Evolutionary conservation across 1,140 invertebrate species (phyloP), one percentile per base, ranked within the genome.

Genomic region (Heliconius nattereri): DNA sequence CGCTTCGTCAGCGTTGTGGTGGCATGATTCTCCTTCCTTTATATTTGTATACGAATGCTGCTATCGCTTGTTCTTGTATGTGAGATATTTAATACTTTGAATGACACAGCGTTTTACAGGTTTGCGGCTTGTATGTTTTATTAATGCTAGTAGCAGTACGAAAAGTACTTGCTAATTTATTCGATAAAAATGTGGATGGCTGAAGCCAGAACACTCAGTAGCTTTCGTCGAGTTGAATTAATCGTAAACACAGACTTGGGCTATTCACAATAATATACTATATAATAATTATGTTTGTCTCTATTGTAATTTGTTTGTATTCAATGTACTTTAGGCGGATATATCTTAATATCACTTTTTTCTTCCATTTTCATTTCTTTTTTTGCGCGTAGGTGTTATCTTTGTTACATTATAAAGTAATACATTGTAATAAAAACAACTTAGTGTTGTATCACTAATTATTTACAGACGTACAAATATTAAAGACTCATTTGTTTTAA

Each of bases 1-100:
- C 35, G 45, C 35, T 78, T 9, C 70, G 76, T 73, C 57, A 49
- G 32, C 71, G 35, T 79, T 82, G 40, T 26, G 52, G 60, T 73
- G 74, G 75, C 73, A 45, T 77, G 71, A 72, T 75, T 54, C 74
- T 60, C 57, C 35, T 57, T 54, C 35, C 72, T 35, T 78, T 78
- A 73, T 78, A 71, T 71, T 71, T 71, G 70, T 32, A 35, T 72
- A 72, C 7, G 70, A 71, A 71, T 60, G 5, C 11, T 66, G 23
- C 9, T 29, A 60, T 29, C 60, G 60, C 8, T 66, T 66, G 60
- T 66, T 66, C 26, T 66, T 66, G 60, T 66, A 66, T 66, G 60
- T 16, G 26, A 29, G 60, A 66, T 66, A 66, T 66, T 66, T 66
- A 66, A 72, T 72, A 72, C 35, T 35, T 72, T 40, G 29, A 23